phyloP scores from a whole-genome alignment of 2,797 vertebrate genomes.

The Lacerta viridis region DNA sequence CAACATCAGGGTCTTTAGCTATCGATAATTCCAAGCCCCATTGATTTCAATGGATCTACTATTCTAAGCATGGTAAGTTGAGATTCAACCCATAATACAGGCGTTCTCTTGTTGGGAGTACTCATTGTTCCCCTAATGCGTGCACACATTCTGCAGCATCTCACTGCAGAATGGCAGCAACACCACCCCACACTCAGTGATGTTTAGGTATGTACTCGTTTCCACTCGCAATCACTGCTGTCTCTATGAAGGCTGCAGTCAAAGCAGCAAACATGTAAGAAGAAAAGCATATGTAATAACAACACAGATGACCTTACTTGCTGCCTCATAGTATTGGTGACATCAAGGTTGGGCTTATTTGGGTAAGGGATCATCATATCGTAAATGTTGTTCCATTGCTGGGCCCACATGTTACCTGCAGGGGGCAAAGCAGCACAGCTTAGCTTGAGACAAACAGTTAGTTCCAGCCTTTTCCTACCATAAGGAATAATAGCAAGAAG shows the following conservation, averaged over 20 bases:
- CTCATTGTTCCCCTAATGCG: neutral
- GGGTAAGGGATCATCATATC: constrained; percentile 93
- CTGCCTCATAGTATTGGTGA: constrained; percentile 87
- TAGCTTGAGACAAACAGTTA: neutral
- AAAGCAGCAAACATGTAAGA: neutral
- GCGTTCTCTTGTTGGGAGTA: neutral
- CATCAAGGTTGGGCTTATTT: constrained; percentile 91
- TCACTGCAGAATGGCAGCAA: neutral
- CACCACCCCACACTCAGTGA: too few relatives aligned
- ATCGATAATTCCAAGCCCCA: accelerated
- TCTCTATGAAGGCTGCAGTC: neutral
- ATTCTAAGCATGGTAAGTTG: too few relatives aligned
- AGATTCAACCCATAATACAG: neutral
- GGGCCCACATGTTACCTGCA: constrained; percentile 98
- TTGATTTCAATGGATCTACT: too few relatives aligned
- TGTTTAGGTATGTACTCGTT: neutral
- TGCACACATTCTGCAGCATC: neutral
- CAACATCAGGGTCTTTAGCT: too few relatives aligned
- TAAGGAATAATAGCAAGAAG: neutral
- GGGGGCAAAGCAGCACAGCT: constrained; percentile 40
- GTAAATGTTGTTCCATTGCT: constrained; percentile 97
- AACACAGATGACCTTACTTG: constrained; percentile 80
- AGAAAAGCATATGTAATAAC: neutral
- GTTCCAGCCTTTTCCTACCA: neutral
- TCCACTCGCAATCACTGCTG: neutral